Conservation (phyloP, 2,113 vertebrate genomes). For the Apteryx owenii region DNA sequence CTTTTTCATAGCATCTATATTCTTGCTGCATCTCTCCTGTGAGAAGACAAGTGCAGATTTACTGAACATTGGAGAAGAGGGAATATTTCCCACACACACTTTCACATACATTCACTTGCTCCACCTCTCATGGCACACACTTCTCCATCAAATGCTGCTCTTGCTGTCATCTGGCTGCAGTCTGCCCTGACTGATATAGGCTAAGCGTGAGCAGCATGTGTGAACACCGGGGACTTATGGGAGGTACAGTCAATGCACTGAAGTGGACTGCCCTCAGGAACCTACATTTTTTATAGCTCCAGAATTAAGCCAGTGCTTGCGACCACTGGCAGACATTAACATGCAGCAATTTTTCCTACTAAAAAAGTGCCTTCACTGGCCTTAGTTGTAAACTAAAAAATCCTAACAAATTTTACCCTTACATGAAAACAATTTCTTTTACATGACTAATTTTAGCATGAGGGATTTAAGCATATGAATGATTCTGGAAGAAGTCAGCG, state of each 20-base stretch:
- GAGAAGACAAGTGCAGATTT: background rate
- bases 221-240: background rate
- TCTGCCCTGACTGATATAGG: background rate
- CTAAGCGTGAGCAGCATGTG: background rate
- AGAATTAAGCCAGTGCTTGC: background rate
- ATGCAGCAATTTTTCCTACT: background rate
- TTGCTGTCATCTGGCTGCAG: background rate
- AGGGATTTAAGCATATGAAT: background rate
- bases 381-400: background rate
- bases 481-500: background rate
- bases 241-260: background rate
- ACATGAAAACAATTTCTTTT: background rate
- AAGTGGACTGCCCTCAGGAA: background rate
- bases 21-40: background rate
- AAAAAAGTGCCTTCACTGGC: background rate
- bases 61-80: background rate
- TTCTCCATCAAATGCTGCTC: background rate
- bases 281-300: background rate
- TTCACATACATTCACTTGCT: background rate
- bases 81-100: background rate
- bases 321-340: background rate
- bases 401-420: background rate
- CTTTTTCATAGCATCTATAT: background rate
- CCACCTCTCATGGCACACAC: fast-evolving
- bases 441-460: background rate